Evolutionary conservation across 1,140 invertebrate species (phyloP), one percentile per base, ranked within the genome.

Genomic region (Sitobion miscanthi): DNA sequence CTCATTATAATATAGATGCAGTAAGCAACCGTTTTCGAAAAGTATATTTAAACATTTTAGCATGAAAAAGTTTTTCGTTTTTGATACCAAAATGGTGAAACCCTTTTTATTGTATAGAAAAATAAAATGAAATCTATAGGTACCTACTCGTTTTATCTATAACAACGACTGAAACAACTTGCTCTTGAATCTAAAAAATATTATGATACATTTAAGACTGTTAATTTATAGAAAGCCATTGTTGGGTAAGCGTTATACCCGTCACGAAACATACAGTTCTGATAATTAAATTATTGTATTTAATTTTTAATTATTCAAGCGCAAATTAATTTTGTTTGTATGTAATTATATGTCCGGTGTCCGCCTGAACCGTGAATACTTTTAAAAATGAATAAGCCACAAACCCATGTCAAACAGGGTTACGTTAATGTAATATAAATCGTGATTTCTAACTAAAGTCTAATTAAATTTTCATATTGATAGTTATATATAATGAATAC

Each of bases 261-360:
- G 62, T 77, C 62, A 77, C 62, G 62, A 77, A 77, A 77, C 62
- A 77, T 62, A 30, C 62, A 77, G n/a, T 77, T 77, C 62, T 77
- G n/a, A 77, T 77, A 77, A 77, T n/a, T 77, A 77, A 69, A 69
- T 69, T 77, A 77, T 77, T 77, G 62, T 77, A 77, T 77, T 69
- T 77, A 77, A 77, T 77, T 77, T 77, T 77, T 77, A 77, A 77
- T 77, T 77, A 77, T 77, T 77, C 62, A 77, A 77, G n/a, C 62
- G 62, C 62, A n/a, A 77, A 77, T 77, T n/a, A 77, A 77, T 77
- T 77, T n/a, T 77, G 62, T 77, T 77, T 77, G 14, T n/a, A 77
- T 69, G 62, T 69, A 69, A 69, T 69, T 69, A 69, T 69, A 69
- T 77, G 30, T n/a, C 62, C n/a, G 62, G 14, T 30, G 14, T n/a